phyloP scores from a whole-genome alignment of 2,797 vertebrate species.

The Takifugu rubripes region DNA sequence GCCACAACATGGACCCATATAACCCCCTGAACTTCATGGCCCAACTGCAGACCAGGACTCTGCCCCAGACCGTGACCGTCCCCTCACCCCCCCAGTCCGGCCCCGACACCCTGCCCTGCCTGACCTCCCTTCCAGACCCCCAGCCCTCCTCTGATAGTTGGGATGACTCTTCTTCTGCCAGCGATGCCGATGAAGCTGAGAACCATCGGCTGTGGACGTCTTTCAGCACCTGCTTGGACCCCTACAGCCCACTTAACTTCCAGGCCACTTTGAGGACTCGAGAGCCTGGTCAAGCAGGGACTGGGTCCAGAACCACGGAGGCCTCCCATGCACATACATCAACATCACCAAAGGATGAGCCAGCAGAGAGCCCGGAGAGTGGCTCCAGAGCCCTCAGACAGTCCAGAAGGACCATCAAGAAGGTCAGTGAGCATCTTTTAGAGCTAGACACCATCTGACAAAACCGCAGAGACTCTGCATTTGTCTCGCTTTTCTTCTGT shows the following conservation, averaged over 20 bases:
- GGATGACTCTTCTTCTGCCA: slow-evolving; percentile 64
- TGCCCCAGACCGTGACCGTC: slow-evolving; percentile 52
- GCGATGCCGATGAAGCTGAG: slow-evolving; percentile 83
- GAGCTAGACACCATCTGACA: too few species aligned
- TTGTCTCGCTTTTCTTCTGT: too few species aligned
- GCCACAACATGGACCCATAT: slow-evolving; percentile 82
- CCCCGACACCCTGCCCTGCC: slow-evolving; percentile 29
- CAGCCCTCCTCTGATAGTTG: slow-evolving; percentile 39
- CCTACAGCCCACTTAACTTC: slow-evolving; percentile 89
- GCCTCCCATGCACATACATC: not conserved
- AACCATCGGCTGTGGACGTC: slow-evolving; percentile 84
- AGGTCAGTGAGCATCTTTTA: slow-evolving; percentile 57
- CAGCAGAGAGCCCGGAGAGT: slow-evolving; percentile 68
- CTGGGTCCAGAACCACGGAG: too few species aligned
- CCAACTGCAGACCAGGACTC: slow-evolving; percentile 65
- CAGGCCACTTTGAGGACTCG: slow-evolving; percentile 75
- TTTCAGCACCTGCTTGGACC: slow-evolving; percentile 83
- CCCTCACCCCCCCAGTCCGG: slow-evolving; percentile 17
- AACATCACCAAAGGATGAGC: slow-evolving; percentile 49
- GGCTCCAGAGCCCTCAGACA: slow-evolving; percentile 64
- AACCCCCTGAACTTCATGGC: slow-evolving; percentile 88
- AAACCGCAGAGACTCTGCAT: too few species aligned
- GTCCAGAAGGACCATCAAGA: slow-evolving; percentile 49
- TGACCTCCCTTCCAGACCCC: slow-evolving; percentile 9
- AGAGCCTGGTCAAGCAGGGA: too few species aligned